Percentiles rank a stretch among this genome's conserved stretches.
These are phyloP conservation scores for Chauna torquata DNA, from an alignment of 2,113 vertebrate genomes.

Conservation along the genomic window DNA sequence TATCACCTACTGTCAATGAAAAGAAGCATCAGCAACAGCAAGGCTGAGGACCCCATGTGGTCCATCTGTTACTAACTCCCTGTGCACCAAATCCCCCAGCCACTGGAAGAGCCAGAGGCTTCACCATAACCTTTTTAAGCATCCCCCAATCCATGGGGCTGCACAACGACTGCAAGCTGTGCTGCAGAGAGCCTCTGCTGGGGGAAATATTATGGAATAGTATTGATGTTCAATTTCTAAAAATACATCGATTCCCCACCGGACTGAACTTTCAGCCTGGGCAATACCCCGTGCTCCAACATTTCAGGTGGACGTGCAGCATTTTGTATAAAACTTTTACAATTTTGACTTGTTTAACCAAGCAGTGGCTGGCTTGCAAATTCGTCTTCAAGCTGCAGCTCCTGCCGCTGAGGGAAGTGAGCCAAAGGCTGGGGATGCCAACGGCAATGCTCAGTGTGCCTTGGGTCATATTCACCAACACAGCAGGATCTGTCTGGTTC, in stretches of 20 bases:
- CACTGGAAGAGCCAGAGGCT: neutral
- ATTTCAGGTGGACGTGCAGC: rapidly evolving
- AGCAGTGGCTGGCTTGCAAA: neutral
- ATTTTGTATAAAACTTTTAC: neutral
- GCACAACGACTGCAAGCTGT: neutral
- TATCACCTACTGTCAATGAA: neutral
- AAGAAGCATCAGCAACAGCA: neutral
- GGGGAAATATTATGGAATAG: neutral
- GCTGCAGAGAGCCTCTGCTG: neutral
- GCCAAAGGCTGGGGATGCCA: neutral
- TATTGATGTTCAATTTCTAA: neutral
- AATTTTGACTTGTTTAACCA: rapidly evolving
- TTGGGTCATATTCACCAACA: neutral
- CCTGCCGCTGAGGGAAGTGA: neutral
- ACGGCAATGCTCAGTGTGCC: neutral
- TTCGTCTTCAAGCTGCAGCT: neutral
- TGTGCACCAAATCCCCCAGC: rapidly evolving
- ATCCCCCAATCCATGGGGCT: neutral
- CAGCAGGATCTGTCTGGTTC: neutral
- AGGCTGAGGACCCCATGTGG: neutral
- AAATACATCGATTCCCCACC: rapidly evolving
- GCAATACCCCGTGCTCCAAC: rapidly evolving
- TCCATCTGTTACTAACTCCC: neutral
- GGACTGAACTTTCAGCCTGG: neutral
- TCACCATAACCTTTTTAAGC: neutral